A percentile compares a stretch with the other conserved stretches of the same genome.
phyloP scores from a whole-genome alignment of 2,888 invertebrate species.

The Trissoscelio sp. region DNA sequence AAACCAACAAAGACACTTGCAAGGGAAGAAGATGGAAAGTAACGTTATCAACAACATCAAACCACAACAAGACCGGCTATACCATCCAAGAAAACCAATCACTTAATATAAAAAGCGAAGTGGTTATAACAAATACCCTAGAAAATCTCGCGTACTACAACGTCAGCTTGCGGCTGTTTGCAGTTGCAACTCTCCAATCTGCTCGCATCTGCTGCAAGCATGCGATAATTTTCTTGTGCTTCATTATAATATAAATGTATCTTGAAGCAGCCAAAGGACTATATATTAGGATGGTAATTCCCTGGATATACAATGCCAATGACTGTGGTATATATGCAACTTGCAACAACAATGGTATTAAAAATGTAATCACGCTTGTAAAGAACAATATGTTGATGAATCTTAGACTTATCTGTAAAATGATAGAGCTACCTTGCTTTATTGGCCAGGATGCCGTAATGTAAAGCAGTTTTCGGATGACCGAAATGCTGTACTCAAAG shows the following conservation, averaged over 20 bases:
- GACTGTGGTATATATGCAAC: neutral
- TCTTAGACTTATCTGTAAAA: neutral
- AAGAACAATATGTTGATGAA: neutral
- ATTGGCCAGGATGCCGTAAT: slow-evolving; percentile 25
- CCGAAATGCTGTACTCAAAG: slow-evolving; percentile 17
- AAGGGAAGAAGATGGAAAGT: slow-evolving; percentile 11
- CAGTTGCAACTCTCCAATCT: slow-evolving; percentile 11
- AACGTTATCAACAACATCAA: neutral
- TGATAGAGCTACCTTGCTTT: neutral
- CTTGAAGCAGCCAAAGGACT: neutral
- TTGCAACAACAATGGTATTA: slow-evolving; percentile 3
- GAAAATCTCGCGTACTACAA: slow-evolving; percentile 3
- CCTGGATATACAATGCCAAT: neutral
- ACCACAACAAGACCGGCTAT: neutral
- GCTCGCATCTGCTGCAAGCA: slow-evolving; percentile 11
- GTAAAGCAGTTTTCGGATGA: slow-evolving; percentile 20
- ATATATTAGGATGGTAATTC: neutral
- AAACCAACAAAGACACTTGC: no score
- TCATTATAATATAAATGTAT: slow-evolving; percentile 6
- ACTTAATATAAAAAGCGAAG: neutral
- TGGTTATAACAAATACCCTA: neutral
- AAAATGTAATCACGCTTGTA: neutral
- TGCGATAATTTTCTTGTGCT: neutral
- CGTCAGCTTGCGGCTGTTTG: neutral
- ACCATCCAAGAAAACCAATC: slow-evolving; percentile 25